Evolutionary conservation across 2,797 vertebrate genomes (phyloP).

Genomic region (Oreochromis mossambicus): DNA sequence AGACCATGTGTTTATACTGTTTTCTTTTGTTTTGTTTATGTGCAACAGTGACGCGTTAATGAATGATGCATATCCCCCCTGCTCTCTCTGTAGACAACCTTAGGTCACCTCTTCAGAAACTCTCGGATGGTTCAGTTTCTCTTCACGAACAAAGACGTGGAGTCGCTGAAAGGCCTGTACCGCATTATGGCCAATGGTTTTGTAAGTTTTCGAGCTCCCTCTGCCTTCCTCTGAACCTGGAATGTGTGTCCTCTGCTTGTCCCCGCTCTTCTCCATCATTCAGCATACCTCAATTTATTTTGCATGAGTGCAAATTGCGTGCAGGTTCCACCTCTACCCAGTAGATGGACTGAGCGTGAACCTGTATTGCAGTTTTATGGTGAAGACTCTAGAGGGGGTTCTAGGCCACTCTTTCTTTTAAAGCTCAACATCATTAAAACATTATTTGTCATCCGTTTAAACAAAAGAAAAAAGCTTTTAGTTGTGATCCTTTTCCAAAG

Average conservation of each 20-base stretch:
- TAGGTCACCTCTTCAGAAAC: conserved; percentile 91
- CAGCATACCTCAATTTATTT: background rate
- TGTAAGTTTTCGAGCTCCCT: conserved; percentile 71
- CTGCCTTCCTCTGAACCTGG: background rate
- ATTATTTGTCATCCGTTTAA: background rate
- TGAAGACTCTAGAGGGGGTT: conserved; percentile 36
- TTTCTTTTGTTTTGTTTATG: background rate
- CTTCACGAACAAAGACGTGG: conserved; percentile 92
- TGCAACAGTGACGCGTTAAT: background rate
- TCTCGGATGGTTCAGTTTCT: conserved; percentile 92
- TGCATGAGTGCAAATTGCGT: background rate
- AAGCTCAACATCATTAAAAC: background rate
- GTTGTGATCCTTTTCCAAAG: conserved; percentile 3
- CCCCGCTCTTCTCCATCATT: background rate
- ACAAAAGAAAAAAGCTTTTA: background rate
- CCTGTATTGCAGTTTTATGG: conserved; percentile 15
- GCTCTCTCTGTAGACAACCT: conserved; percentile 78
- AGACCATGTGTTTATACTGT: background rate
- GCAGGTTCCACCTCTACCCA: conserved; percentile 15
- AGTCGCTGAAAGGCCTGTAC: conserved; percentile 90
- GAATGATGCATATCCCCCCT: background rate
- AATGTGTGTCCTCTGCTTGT: background rate
- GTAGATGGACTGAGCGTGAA: conserved; percentile 8
- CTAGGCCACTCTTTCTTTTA: background rate
- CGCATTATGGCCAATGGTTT: conserved; percentile 94